A percentile compares a stretch with the other conserved stretches of the same genome.
phyloP scores from a whole-genome alignment of 2,888 invertebrate species.

The Baronia brevicornis region DNA sequence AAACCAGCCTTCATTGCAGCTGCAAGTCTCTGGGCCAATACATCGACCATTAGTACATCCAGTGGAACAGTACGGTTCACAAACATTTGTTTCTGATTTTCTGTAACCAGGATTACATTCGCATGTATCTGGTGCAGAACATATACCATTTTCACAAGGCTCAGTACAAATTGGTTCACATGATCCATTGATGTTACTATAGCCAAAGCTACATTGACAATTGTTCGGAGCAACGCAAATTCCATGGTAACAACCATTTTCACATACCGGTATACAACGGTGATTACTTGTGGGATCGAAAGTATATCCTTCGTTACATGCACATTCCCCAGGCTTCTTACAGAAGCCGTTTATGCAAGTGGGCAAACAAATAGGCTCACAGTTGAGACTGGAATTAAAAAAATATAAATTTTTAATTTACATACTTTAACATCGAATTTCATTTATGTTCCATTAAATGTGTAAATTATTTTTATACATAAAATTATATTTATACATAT shows the following conservation, averaged over 20 bases:
- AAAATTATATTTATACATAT: too few relatives aligned
- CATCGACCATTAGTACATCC: slow-evolving; percentile 30
- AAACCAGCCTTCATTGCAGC: slow-evolving; percentile 23
- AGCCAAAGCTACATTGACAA: slow-evolving; percentile 40
- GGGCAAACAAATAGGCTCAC: slow-evolving; percentile 34
- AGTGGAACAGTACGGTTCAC: slow-evolving; percentile 30
- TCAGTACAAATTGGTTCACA: slow-evolving; percentile 49
- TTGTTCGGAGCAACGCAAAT: slow-evolving; percentile 34
- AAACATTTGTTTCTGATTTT: slow-evolving; percentile 24
- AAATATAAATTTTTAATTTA: too few relatives aligned
- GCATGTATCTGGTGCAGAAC: slow-evolving; percentile 62
- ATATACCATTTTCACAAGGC: slow-evolving; percentile 64
- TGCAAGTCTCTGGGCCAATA: slow-evolving; percentile 26
- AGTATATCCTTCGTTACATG: slow-evolving; percentile 24
- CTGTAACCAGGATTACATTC: slow-evolving; percentile 55
- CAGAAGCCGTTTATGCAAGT: slow-evolving; percentile 34
- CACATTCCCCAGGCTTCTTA: slow-evolving; percentile 24
- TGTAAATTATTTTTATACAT: too few relatives aligned
- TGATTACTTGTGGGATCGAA: slow-evolving; percentile 2
- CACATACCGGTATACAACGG: slow-evolving; percentile 22
- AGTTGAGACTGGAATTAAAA: slow-evolving; percentile 22
- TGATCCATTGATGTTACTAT: slow-evolving; percentile 22
- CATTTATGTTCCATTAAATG: too few relatives aligned
- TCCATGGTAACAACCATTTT: slow-evolving; percentile 23
- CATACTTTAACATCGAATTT: too few relatives aligned